phyloP scores from a whole-genome alignment of 2,797 vertebrate species.

The Pyrocephalus nanus region DNA sequence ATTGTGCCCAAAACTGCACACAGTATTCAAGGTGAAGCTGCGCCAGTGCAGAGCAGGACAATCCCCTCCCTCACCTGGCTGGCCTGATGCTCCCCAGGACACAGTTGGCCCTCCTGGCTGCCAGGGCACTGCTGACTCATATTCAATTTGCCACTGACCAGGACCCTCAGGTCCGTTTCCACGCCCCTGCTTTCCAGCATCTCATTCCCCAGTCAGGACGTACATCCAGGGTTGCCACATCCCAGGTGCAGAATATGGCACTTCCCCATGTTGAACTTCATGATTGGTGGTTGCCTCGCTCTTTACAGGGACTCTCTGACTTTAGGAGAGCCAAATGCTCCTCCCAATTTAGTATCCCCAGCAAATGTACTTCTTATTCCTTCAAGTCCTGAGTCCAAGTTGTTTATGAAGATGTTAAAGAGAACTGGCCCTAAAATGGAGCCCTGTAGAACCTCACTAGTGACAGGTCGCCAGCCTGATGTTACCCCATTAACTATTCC shows the following conservation, averaged over 20 bases:
- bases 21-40: rapidly evolving
- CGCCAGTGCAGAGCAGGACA: too few relatives aligned
- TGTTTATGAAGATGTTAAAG: not conserved
- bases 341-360: not conserved
- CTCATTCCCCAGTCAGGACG: not conserved
- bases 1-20: not conserved
- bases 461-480: not conserved
- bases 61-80: too few relatives aligned
- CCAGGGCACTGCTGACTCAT: too few relatives aligned
- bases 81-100: too few relatives aligned
- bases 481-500: not conserved
- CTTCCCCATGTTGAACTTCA: not conserved
- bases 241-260: not conserved
- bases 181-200: not conserved
- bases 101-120: too few relatives aligned
- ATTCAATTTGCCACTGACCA: too few relatives aligned
- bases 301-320: not conserved
- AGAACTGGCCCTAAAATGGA: not conserved
- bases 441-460: not conserved
- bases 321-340: too few relatives aligned
- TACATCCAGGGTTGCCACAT: not conserved
- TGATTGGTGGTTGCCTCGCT: not conserved
- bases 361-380: not conserved
- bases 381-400: not conserved
- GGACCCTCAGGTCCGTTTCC: too few relatives aligned